Percentiles rank a stretch among this genome's conserved stretches.
phyloP scores from a whole-genome alignment of 2,888 invertebrate genomes.

The Campoletis raptor region DNA sequence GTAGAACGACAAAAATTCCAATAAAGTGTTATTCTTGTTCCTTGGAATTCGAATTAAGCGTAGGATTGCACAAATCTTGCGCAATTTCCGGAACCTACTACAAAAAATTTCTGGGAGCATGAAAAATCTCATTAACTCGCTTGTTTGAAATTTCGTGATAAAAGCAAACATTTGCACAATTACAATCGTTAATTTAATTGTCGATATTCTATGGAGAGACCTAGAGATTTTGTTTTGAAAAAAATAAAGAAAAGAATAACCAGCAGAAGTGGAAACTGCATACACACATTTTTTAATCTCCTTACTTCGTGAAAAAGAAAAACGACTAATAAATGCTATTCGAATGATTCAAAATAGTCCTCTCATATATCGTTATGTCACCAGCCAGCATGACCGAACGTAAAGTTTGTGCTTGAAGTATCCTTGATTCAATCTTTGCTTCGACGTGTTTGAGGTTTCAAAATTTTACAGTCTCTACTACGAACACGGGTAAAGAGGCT shows the following conservation, averaged over 20 bases:
- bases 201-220: not conserved
- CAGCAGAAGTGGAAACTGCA: not conserved
- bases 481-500: constrained; percentile 7
- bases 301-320: not conserved
- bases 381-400: not conserved
- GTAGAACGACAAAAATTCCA: not conserved
- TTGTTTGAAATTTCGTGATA: not conserved
- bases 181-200: not conserved
- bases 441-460: not conserved
- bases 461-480: not conserved
- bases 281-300: not conserved
- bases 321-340: not conserved
- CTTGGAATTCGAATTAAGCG: not conserved
- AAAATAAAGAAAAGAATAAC: not conserved
- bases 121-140: not conserved
- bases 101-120: not conserved
- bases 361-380: not conserved
- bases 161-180: not conserved
- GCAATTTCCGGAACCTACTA: not conserved
- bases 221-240: not conserved
- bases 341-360: not conserved
- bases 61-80: not conserved
- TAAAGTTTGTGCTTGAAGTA: not conserved
- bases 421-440: not conserved
- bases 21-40: not conserved